Conservation (phyloP, 2,888 invertebrate species). For the Tupiocoris notatus region DNA sequence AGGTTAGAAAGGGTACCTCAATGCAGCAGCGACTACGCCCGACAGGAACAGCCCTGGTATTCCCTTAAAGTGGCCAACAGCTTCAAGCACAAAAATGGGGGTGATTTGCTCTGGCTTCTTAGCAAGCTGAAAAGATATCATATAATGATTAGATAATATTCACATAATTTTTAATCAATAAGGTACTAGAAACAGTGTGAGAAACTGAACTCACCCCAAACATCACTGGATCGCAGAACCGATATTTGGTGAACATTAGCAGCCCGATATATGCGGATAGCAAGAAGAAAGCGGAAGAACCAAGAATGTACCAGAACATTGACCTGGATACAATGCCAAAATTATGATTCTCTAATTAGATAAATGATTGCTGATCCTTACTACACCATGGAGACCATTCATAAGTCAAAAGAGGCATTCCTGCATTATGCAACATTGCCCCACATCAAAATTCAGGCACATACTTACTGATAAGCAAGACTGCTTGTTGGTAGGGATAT, state of each 20-base stretch:
- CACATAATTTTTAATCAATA: too few species aligned
- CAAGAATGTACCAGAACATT: constrained; percentile 15
- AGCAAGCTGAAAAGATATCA: constrained; percentile 37
- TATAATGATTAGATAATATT: background rate
- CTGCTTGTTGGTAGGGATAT: constrained; percentile 61
- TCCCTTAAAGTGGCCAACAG: constrained; percentile 64
- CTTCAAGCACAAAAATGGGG: constrained; percentile 70
- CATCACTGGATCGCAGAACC: constrained; percentile 64
- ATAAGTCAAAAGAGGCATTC: too few species aligned
- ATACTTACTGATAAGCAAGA: constrained; percentile 59
- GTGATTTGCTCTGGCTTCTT: constrained; percentile 59
- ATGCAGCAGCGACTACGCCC: constrained; percentile 70
- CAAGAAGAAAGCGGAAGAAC: constrained; percentile 47
- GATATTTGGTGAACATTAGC: constrained; percentile 64
- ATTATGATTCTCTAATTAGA: background rate
- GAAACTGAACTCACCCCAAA: constrained; percentile 55
- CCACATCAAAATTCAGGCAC: too few species aligned
- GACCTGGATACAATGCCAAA: constrained; percentile 20
- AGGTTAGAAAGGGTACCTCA: too few species aligned
- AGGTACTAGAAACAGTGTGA: background rate
- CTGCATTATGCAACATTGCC: too few species aligned
- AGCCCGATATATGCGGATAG: constrained; percentile 56
- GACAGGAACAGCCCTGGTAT: constrained; percentile 73
- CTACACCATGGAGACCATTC: too few species aligned
- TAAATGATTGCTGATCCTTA: background rate